Evolutionary conservation across 2,797 vertebrate species (phyloP).

Genomic region (Malurus leucopterus): DNA sequence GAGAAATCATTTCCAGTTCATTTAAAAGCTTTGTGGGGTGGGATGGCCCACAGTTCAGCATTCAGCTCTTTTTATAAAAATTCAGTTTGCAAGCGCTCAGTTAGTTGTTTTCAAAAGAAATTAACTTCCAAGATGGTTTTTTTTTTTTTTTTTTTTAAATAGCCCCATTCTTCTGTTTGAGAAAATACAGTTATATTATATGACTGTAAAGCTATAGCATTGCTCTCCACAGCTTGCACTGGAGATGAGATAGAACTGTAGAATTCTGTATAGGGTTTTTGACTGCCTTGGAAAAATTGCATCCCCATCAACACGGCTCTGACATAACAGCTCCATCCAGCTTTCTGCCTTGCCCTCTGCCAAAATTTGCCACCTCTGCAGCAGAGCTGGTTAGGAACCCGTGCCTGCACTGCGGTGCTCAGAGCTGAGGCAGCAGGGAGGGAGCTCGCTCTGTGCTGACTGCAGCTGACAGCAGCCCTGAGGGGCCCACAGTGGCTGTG

Average conservation of each 20-base stretch:
- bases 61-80: not conserved
- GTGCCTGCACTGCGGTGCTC: accelerated
- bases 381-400: not conserved
- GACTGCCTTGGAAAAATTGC: not conserved
- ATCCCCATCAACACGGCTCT: not conserved
- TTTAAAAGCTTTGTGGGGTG: not conserved
- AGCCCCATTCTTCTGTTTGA: not conserved
- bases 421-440: not conserved
- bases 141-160: not conserved
- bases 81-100: not conserved
- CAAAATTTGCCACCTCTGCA: not conserved
- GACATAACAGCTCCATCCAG: not conserved
- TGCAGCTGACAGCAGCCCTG: not conserved
- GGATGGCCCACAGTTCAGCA: not conserved
- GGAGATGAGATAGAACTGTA: not conserved
- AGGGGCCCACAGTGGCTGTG: not conserved
- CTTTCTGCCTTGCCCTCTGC: not conserved
- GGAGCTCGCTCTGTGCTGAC: accelerated
- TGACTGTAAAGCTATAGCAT: not conserved
- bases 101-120: not conserved
- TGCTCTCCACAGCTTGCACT: not conserved
- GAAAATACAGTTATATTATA: not conserved
- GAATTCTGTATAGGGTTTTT: not conserved
- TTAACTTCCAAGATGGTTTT: not conserved
- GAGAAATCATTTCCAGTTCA: constrained; percentile 10